Base-by-base conservation (phyloP, 92 coral and sea anemone genomes). In the Porites cylindrica region DNA sequence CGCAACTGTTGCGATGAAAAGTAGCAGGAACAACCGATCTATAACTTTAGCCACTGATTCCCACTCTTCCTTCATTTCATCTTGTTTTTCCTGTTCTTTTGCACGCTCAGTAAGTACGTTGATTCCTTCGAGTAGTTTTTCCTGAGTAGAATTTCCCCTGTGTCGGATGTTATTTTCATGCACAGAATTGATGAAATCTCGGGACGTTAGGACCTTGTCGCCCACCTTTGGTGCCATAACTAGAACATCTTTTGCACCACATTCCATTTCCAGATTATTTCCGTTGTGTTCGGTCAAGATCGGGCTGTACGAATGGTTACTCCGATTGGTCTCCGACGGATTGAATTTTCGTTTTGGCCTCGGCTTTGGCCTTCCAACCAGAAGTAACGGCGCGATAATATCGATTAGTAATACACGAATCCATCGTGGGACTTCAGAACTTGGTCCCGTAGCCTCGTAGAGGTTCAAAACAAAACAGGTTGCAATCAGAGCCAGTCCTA, bases 11-110 rank as follows among this genome's bases (percentile, higher is more conserved):
- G 95, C 94, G 67, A 96, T 88, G 70, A 96, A 96, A 23, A 96
- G 85, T 24, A 95, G 58, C 66, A 96, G 89, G 66, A 96, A 96
- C 47, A 94, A 92, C 72, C 99, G 85, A 90, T 96, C 99, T 67
- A 96, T 92, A 38, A 96, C 99, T 93, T 95, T 96, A 23, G 99
- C 99, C 68, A 96, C 98, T 16, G 92, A 87, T 78, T 96, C 99
- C 99, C 99, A 96, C 62, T 96, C 99, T 61, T 96, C 99, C 65
- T 95, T 88, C 64, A 91, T 79, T 21, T 83, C 92, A 52, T 96
- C 99, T n/a, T 88, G 92, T 84, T 91, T 96, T 71, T 96, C 98
- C 79, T 95, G 94, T 66, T 95, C 99, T 51, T 84, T 86, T 10
- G 96, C 98, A 29, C 99, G 79, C 65, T 91, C 98, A 67, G 98